Evolutionary conservation across 2,113 vertebrate species (phyloP), one percentile per base, ranked within the genome.

Genomic region (Anhinga rufa): DNA sequence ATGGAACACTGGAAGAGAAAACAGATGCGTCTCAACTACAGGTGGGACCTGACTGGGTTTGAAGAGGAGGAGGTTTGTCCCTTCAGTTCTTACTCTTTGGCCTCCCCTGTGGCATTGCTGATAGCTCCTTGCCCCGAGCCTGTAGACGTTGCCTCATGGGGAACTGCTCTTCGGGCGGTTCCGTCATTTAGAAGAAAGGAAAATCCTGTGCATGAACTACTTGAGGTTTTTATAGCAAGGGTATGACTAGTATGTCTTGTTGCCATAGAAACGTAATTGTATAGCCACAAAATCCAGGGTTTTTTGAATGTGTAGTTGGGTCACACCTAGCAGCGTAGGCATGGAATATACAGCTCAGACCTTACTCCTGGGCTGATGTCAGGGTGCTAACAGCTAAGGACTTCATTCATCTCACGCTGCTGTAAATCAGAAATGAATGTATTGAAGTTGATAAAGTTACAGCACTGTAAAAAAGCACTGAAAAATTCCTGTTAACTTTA

Each of bases 1-100:
- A 99, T 99, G 99, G 99, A 99, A 82, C 99, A 99, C 97, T 99
- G 99, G 99, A 99, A 99, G 95, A 98, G 99, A 97, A 99, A 99
- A 65, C 99, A 99, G 98, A 99, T 99, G 99, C 95, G 99, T 64
- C 99, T 99, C 51, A 99, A 99, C 97, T 99, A 99, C 93, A 97
- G 97, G 97, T 99, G 99, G 99, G 99, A 99, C 98, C 98, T 99
- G 96, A 99, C 99, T 2, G 98, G 99, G 88, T 99, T 99, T 66
- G 99, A 99, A 96, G 99, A 99, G 71, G 99, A 99, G 88, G 98
- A 99, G 99, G 99, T 99, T 95, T 82, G 92, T 93, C 58, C 65
- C 58, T 97, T 94, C 57, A 86, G 40, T 97, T 96, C 92, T 95
- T 77, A 48, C 81, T 94, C 84, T 95, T 89, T 93, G 48, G 44